Evolutionary conservation across 2,113 vertebrate species (phyloP), one percentile per base, ranked within the genome.

Genomic region (Herpetotheres cachinnans): DNA sequence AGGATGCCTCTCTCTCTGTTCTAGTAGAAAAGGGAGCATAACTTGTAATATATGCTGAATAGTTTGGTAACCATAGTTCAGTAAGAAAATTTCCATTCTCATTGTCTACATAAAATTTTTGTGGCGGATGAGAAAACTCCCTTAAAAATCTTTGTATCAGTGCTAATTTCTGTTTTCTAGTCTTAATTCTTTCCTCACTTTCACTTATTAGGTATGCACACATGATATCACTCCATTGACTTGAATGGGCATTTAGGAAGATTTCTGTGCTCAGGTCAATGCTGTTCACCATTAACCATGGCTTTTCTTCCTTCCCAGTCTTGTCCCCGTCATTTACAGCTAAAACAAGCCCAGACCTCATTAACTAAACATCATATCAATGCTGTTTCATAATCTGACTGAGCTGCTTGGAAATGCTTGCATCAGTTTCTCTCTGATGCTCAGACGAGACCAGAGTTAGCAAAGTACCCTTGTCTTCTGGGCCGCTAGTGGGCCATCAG

Each of bases 151-250:
- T 72, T 84, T 79, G 26, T 66, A 4, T 18, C 42, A 55, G 19
- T 42, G 5, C 19, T 55, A 72, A 19, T 5, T 49, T 81, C 29
- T 52, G 13, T 27, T 73, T 85, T 72, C 11, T 38, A 59, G 16
- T 50, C 11, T n/a, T 59, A 67, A 74, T 78, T 62, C 12, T 74
- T 59, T 62, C 32, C 24, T 67, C 17, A 63, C 89, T 67, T 63
- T 20, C n/a, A 38, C 2, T 89, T 62, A n/a, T 3, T 29, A 49
- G 11, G 16, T 4, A 25, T 50, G 4, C 5, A 38, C 0, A 0
- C 46, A 1, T 34, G 19, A 14, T 62, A 50, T 44, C 9, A 62
- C 12, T 55, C 14, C 27, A 36, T n/a, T 30, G 55, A 52, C 9
- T 67, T 55, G 34, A 90, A 73, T 1, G 36, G 14, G 5, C 30